Evolutionary conservation across 2,888 invertebrate species (phyloP), one percentile per base, ranked within the genome.

Genomic region (Tromatobia lineatoria): DNA sequence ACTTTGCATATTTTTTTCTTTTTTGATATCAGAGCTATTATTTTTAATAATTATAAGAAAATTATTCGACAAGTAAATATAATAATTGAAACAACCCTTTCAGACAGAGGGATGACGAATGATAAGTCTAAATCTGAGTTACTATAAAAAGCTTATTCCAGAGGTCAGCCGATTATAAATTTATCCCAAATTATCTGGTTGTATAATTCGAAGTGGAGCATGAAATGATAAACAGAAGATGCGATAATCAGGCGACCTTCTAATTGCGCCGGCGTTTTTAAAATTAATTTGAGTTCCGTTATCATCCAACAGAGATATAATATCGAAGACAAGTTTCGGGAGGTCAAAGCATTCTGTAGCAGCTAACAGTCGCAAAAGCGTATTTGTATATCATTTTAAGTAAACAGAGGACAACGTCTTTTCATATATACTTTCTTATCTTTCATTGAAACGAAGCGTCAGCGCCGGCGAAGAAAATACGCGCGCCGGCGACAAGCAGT

Each of bases 401-500:
- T 13, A 47, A 66, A 23, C 6, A n/a, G 13, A 45, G 15, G 0
- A 45, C n/a, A 47, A n/a, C 25, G n/a, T 67, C 7, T 45, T 67
- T 15, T n/a, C 10, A 8, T 47, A 20, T 38, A 47, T 23, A 15
- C 13, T 18, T 45, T 64, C 23, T 75, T 64, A 50, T 75, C 64
- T 23, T 61, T 64, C 15, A 25, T 13, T 10, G 11, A 64, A 64
- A 20, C 3, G 34, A 64, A 64, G 25, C 61, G 57, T 29, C 4
- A 34, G 18, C 47, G 18, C 71, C 61, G 71, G 29, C 57, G 59
- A 7, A 34, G 7, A 8, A 34, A 34, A 45, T 7, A 38, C 64
- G 10, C 38, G 18, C 64, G n/a, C 34, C 20, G 75, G 83, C 76
- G 82, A 79, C 82, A 79, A 78, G 85, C 79, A 52, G 85, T 82